Conservation (phyloP, 2,113 vertebrate species). For the Cinclus cinclus region DNA sequence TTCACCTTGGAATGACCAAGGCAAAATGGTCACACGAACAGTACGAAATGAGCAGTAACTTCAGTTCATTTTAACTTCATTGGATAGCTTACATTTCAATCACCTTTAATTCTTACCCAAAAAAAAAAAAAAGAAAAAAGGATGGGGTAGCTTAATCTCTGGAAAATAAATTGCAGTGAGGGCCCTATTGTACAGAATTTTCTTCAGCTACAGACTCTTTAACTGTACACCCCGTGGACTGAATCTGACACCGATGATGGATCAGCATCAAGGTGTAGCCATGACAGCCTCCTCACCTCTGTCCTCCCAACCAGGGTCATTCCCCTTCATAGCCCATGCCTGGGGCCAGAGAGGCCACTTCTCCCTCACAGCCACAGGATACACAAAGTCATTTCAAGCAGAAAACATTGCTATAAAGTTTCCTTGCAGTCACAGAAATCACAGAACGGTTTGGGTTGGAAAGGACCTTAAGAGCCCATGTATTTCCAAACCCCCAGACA, state of each 20-base stretch:
- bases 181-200: background rate
- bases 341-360: background rate
- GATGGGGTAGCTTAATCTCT: background rate
- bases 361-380: background rate
- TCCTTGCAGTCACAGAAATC: background rate
- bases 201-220: background rate
- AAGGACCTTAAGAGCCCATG: rapidly evolving
- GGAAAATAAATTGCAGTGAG: background rate
- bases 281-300: background rate
- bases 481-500: background rate
- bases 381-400: background rate
- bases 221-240: rapidly evolving
- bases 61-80: background rate
- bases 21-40: background rate
- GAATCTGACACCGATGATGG: background rate
- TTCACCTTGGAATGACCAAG: background rate
- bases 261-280: background rate
- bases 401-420: background rate
- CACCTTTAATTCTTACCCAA: background rate
- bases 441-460: background rate
- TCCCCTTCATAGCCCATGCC: rapidly evolving
- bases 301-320: background rate
- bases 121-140: background rate
- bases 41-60: background rate
- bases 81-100: background rate